Base-by-base conservation (phyloP, 2,113 vertebrate species). In the Nyctereutes procyonoides region DNA sequence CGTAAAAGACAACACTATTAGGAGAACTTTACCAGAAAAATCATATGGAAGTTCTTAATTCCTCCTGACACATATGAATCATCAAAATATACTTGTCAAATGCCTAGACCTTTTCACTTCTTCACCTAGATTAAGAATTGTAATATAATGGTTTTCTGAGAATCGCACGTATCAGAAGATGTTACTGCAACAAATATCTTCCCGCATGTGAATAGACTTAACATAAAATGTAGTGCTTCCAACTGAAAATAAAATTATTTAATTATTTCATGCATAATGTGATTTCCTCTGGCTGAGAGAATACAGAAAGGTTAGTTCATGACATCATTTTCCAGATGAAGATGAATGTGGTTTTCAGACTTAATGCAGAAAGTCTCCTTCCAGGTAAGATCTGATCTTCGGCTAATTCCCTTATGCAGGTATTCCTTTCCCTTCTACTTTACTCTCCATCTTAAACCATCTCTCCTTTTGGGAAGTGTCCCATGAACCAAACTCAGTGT, bases 171-270 rank as follows among this genome's bases (percentile, higher is more conserved):
- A 73, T 83, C 53, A 96, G 35, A 55, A 92, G 51, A 87, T 83
- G 38, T 83, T 87, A 60, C 48, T 67, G 24, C 4, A 74, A 88
- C n/a, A 84, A 94, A 86, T 74, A 55, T 20, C 65, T 92, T 94
- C 62, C 71, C 62, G 69, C 38, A 77, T 48, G 51, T 67, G 76
- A 63, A 82, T 4, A 62, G 58, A 86, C 81, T 81, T 73, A 76
- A 56, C 30, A 58, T 53, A 63, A 77, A 76, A 91, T 77, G 92
- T 96, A 97, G 62, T 88, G 51, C 93, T 96, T 92, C 95, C 71
- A 81, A 63, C 48, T 60, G 63, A 90, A 95, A 97, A 97, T 95
- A 67, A 79, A 93, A 95, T 96, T 83, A 88, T 60, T n/a, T 77
- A 85, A 81, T 96, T 62, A 92, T 79, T 92, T 88, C 53, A 24